These are phyloP conservation scores for Rhopalosiphum nymphaeae DNA, from an alignment of 2,888 invertebrate species.

Conservation along the genomic window DNA sequence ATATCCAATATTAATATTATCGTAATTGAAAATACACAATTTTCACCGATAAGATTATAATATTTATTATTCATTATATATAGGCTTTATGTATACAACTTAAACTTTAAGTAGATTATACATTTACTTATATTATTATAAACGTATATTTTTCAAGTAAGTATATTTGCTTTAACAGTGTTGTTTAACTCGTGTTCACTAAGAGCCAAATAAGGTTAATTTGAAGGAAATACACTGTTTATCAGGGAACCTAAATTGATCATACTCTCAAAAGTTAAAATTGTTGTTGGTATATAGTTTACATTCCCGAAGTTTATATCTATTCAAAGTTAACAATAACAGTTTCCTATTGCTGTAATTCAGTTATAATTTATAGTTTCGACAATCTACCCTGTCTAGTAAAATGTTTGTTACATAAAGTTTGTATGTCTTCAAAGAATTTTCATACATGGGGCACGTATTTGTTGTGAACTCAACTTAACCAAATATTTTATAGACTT, in stretches of 20 bases:
- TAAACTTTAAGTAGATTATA: background rate
- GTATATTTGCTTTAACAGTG: background rate
- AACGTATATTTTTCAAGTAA: background rate
- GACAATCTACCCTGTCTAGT: constrained; percentile 14
- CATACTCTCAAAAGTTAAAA: background rate
- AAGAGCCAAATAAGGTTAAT: background rate
- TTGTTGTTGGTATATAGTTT: background rate
- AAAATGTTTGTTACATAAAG: constrained; percentile 20
- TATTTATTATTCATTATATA: background rate
- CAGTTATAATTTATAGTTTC: constrained; percentile 39
- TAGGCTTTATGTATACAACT: background rate
- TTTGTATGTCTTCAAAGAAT: constrained; percentile 17
- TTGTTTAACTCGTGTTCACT: background rate
- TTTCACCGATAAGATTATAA: background rate
- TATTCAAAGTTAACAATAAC: constrained; percentile 22
- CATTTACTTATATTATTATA: background rate
- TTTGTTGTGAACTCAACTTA: background rate
- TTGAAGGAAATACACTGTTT: background rate
- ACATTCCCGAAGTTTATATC: constrained; percentile 18
- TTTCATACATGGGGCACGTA: background rate
- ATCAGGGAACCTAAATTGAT: background rate
- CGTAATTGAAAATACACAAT: background rate
- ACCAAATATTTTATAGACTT: background rate
- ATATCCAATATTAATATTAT: background rate
- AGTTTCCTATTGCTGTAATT: background rate